Evolutionary conservation across 1,140 invertebrate genomes (phyloP).

Genomic region (Drosophila parabipectinata): DNA sequence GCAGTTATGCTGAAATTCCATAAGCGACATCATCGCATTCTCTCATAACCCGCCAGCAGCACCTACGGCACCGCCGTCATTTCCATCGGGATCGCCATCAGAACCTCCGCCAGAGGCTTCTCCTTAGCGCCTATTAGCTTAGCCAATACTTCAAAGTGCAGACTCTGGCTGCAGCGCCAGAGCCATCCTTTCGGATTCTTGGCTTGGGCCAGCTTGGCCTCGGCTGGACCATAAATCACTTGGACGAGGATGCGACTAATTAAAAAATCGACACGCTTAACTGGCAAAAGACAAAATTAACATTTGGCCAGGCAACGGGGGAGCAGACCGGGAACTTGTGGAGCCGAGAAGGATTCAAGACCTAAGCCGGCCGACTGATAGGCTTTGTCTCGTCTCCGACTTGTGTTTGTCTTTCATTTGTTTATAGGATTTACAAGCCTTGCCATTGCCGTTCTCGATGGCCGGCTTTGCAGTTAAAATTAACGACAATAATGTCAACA

Average conservation of each 20-base stretch:
- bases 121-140: constrained; percentile 75
- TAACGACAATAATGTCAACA: constrained; percentile 80
- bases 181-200: background rate
- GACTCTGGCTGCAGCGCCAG: constrained; percentile 25
- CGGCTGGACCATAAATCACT: constrained; percentile 73
- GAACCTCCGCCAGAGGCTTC: constrained; percentile 6
- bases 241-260: constrained; percentile 81
- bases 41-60: constrained; percentile 65
- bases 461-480: constrained; percentile 65
- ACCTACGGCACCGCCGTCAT: constrained; percentile 12
- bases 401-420: constrained; percentile 66
- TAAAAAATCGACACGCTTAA: constrained; percentile 83
- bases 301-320: constrained; percentile 56
- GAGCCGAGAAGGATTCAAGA: constrained; percentile 6
- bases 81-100: constrained; percentile 16
- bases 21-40: constrained; percentile 69
- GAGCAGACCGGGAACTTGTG: constrained; percentile 7
- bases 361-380: constrained; percentile 35
- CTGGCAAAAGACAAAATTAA: constrained; percentile 81
- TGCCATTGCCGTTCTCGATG: constrained; percentile 34
- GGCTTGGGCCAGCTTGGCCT: constrained; percentile 13
- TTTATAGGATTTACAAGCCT: constrained; percentile 62
- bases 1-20: constrained; percentile 72
- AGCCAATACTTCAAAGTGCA: constrained; percentile 77
- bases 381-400: constrained; percentile 36